Evolutionary conservation across 2,888 invertebrate genomes (phyloP).

Genomic region (Monopis laevigella): DNA sequence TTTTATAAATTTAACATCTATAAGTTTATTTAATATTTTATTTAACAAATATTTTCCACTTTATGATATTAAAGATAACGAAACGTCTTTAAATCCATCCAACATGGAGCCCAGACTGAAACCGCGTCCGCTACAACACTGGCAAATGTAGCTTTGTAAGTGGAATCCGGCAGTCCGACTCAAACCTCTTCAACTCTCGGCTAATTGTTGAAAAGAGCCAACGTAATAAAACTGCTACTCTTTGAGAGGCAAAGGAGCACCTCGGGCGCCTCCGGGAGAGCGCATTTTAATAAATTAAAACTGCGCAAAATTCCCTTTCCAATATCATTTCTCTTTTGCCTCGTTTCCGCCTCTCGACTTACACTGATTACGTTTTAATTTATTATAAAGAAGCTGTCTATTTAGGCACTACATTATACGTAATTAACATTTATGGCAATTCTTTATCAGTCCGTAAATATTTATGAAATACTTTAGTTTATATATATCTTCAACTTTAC

Average conservation of each 20-base stretch:
- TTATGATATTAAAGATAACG: too few relatives aligned
- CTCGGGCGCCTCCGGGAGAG: constrained; percentile 38
- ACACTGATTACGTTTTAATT: constrained; percentile 9
- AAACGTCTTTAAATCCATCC: too few relatives aligned
- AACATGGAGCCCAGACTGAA: too few relatives aligned
- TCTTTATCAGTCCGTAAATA: too few relatives aligned
- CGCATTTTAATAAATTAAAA: constrained; percentile 66
- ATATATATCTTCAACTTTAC: too few relatives aligned
- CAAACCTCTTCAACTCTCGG: constrained; percentile 29
- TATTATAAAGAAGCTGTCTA: constrained; percentile 7
- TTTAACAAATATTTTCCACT: too few relatives aligned
- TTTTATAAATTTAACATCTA: too few relatives aligned
- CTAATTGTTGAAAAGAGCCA: constrained; percentile 61
- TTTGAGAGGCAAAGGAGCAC: constrained; percentile 52
- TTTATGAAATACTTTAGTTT: too few relatives aligned
- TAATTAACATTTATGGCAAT: not conserved
- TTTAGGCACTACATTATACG: not conserved
- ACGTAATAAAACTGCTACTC: constrained; percentile 60
- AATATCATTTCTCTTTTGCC: constrained; percentile 29
- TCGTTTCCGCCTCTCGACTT: constrained; percentile 22
- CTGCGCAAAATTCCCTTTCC: constrained; percentile 57
- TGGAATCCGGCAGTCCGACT: not conserved
- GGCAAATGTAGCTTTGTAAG: not conserved
- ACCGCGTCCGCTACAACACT: not conserved
- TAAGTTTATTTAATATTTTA: too few relatives aligned